A percentile compares a stretch with the other conserved stretches of the same genome.
Evolutionary conservation across 2,888 invertebrate species (phyloP).

Genomic region (Oeneis ivallda): DNA sequence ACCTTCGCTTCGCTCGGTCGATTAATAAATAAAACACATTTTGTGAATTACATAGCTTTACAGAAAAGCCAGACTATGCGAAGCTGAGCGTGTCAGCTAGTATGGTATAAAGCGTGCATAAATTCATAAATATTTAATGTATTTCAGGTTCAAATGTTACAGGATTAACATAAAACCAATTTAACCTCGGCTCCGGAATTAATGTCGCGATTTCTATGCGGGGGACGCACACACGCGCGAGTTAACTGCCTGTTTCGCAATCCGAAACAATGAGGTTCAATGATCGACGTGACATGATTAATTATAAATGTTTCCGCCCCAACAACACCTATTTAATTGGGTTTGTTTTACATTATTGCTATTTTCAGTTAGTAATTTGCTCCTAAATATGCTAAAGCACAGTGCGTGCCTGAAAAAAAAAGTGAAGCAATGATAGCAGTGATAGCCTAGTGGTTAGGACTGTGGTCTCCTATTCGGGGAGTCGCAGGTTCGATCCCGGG

Average conservation of each 20-base stretch:
- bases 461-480: too few relatives aligned
- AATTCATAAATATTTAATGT: constrained; percentile 30
- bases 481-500: too few relatives aligned
- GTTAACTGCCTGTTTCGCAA: constrained; percentile 64
- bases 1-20: too few relatives aligned
- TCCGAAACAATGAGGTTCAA: constrained; percentile 69
- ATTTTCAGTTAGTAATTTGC: not conserved
- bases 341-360: constrained; percentile 19
- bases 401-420: too few relatives aligned
- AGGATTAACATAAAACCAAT: constrained; percentile 35
- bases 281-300: constrained; percentile 51
- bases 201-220: constrained; percentile 61
- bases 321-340: constrained; percentile 35
- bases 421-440: too few relatives aligned
- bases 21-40: too few relatives aligned
- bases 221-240: constrained; percentile 33
- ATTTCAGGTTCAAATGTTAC: constrained; percentile 48
- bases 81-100: too few relatives aligned
- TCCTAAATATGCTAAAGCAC: too few relatives aligned
- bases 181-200: constrained; percentile 43
- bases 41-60: too few relatives aligned
- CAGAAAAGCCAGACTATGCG: too few relatives aligned
- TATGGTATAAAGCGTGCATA: constrained; percentile 1
- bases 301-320: constrained; percentile 32
- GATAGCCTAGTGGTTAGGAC: too few relatives aligned